Base-by-base conservation (phyloP, 2,113 vertebrate species). In the Ploceus nigricollis region DNA sequence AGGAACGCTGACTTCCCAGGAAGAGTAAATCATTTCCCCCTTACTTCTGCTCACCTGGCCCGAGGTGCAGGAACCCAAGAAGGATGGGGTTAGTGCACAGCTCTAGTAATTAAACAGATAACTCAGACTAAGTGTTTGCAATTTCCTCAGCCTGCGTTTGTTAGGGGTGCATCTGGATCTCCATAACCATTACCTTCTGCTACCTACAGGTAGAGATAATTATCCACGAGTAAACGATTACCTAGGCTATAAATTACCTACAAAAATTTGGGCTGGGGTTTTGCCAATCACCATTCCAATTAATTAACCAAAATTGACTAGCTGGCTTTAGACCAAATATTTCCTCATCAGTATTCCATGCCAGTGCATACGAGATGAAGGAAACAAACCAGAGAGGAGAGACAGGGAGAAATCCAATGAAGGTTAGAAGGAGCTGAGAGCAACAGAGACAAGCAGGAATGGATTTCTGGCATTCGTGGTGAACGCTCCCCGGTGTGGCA, bases 221-320 rank as follows among this genome's bases (percentile, higher is more conserved):
- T 97, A 98, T 92, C 93, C 85, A 87, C 44, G 1, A 94, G 95
- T 91, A 97, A 95, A 97, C 68, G 83, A 95, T 97, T 97, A 97
- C 87, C 93, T 94, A 87, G 82, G 85, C 93, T 92, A 97, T 96
- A 97, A 97, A 97, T 97, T 92, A 97, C 93, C 96, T 97, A 96
- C 90, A 96, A 97, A 98, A 97, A 97, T 97, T 97, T 95, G 91
- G 93, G 76, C 96, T 97, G 96, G 91, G 96, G 47, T 97, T 96
- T 97, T 97, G 95, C 97, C 97, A 97, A 93, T 97, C 96, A 96
- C 71, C 88, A 89, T 97, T 96, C 92, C 94, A 98, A 96, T 96
- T 97, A 97, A 98, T 98, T 98, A 97, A 90, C 89, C 93, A 88
- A 96, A 90, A 96, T 96, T 92, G 93, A 93, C 93, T 96, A 68